Base-by-base conservation (phyloP, 2,888 invertebrate genomes). In the Pyralis farinalis region DNA sequence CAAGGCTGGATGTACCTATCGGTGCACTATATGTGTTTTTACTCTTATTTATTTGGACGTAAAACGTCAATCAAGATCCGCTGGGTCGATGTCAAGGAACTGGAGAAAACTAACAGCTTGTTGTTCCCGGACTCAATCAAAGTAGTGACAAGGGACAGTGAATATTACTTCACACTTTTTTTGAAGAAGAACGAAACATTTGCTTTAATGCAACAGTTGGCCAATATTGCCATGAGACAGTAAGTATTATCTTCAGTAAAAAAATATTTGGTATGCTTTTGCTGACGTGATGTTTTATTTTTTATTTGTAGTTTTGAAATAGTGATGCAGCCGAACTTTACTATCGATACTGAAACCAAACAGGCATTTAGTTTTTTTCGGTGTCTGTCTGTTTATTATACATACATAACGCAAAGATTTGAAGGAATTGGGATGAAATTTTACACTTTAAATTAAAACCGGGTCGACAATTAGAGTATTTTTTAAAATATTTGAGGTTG, bases 1-100 rank as follows among this genome's bases (percentile, higher is more conserved):
- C 98, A 98, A 87, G 99, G 99, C 22, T 97, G 97, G 94, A 90
- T 99, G 72, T 99, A 98, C 72, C 91, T 99, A n/a, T 98, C 98
- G 11, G 94, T 99, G 25, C 97, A 98, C 74, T 97, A 97, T 76
- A 91, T 98, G 74, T 98, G 98, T 72, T 99, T 99, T 84, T 96
- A 98, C 78, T 96, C 98, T 0, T 97, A 96, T 70, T 94, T 99
- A 66, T 91, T 99, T 80, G 97, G 98, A 6, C 94, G 92, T 44
- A 97, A 98, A 75, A 96, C 96, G 3, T 95, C 95, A 63, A 90
- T 98, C 34, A 94, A 95, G 53, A 92, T 98, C 42, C 91, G 97
- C 58, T 98, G 97, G 97, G 94, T 95, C 1, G 97, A 98, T 67
- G 94, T 98, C 38, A 94, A 94, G 1, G 95, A 93, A 58, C 85